Conservation (phyloP, 2,797 vertebrate genomes). For the Nasua narica region DNA sequence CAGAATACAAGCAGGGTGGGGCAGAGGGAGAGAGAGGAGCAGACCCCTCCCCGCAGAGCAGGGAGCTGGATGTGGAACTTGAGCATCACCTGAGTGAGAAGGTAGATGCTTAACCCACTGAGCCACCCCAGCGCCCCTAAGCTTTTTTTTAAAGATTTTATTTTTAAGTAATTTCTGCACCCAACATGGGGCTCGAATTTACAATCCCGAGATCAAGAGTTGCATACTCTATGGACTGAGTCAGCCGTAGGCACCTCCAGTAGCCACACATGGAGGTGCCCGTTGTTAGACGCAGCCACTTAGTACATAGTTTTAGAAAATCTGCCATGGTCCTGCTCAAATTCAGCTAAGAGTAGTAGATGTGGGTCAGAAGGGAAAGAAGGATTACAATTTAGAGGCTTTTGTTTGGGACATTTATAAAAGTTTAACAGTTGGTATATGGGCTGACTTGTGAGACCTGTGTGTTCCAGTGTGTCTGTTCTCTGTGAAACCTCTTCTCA, state of each 20-base stretch:
- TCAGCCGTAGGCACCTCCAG: not conserved
- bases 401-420: conserved; percentile 8
- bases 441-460: not conserved
- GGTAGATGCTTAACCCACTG: not conserved
- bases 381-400: not conserved
- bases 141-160: not conserved
- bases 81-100: not conserved
- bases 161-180: not conserved
- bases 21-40: too few relatives aligned
- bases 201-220: not conserved
- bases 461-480: not conserved
- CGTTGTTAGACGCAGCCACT: not conserved
- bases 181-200: not conserved
- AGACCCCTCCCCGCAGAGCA: too few relatives aligned
- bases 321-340: not conserved
- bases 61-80: too few relatives aligned
- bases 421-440: not conserved
- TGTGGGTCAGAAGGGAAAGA: not conserved
- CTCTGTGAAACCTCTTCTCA: not conserved
- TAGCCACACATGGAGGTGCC: not conserved
- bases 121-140: not conserved
- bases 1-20: too few relatives aligned
- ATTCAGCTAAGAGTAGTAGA: not conserved
- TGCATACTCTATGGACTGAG: not conserved
- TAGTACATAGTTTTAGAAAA: not conserved